Percentiles rank a stretch among this genome's conserved stretches.
phyloP scores from a whole-genome alignment of 2,888 invertebrate species.

The Diploptera punctata region DNA sequence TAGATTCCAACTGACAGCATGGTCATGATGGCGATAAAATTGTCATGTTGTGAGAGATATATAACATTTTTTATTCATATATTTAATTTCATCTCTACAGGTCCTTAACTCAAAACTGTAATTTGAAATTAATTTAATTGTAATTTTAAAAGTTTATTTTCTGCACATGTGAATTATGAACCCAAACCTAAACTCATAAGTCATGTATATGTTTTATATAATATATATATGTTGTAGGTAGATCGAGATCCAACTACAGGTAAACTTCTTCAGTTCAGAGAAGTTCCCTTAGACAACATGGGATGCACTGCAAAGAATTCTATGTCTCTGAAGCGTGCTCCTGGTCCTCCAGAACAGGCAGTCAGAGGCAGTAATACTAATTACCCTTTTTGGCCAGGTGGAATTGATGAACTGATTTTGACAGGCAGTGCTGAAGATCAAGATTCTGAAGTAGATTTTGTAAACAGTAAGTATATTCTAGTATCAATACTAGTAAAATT shows the following conservation, averaged over 20 bases:
- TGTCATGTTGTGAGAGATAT: no score
- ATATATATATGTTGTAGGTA: constrained; percentile 63
- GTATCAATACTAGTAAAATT: no score
- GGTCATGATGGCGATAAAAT: no score
- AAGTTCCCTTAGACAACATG: constrained; percentile 63
- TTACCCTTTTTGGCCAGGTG: constrained; percentile 89
- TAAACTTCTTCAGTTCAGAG: constrained; percentile 72
- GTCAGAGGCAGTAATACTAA: constrained; percentile 79
- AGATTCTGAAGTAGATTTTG: constrained; percentile 50
- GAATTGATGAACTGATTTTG: constrained; percentile 65
- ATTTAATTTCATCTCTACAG: no score
- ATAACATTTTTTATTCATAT: no score
- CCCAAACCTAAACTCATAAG: no score
- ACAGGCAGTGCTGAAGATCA: constrained; percentile 9
- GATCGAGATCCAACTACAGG: constrained; percentile 79
- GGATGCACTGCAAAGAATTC: constrained; percentile 75
- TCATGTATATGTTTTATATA: no score
- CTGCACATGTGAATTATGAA: no score
- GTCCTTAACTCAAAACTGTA: no score
- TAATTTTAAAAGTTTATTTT: no score
- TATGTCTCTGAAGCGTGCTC: constrained; percentile 80
- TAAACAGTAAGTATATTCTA: constrained; percentile 49
- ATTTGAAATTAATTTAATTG: no score
- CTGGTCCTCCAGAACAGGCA: constrained; percentile 72
- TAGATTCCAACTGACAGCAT: no score